Evolutionary conservation across 2,113 vertebrate species (phyloP).

Genomic region (Triplophysa siluroides): DNA sequence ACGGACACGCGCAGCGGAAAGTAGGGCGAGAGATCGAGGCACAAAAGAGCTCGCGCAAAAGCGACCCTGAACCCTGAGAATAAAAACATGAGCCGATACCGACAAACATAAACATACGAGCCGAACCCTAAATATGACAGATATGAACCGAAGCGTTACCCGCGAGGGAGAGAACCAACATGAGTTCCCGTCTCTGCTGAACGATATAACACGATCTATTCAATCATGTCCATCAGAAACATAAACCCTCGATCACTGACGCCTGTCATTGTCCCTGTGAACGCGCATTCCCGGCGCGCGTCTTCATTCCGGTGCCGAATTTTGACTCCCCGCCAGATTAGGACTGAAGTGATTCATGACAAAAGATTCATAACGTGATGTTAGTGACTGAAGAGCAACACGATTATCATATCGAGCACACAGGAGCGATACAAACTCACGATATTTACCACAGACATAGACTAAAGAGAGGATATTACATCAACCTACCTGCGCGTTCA

Average conservation of each 20-base stretch:
- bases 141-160: too few species aligned
- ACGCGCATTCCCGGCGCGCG: slow-evolving; percentile 4
- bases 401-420: too few species aligned
- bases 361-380: neutral
- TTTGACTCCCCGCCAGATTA: too few species aligned
- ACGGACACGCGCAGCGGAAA: neutral
- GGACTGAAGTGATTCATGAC: neutral
- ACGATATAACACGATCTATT: too few species aligned
- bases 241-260: neutral
- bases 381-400: neutral
- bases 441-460: too few species aligned
- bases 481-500: slow-evolving; percentile 5
- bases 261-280: neutral
- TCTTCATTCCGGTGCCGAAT: neutral
- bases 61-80: neutral
- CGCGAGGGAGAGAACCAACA: too few species aligned
- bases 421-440: too few species aligned
- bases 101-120: neutral
- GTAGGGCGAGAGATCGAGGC: neutral
- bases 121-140: neutral
- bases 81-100: neutral
- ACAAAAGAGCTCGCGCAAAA: neutral
- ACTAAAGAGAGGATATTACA: too few species aligned
- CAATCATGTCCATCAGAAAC: neutral
- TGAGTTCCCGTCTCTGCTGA: too few species aligned